These are phyloP conservation scores for Oryzias woworae DNA, from an alignment of 2,113 vertebrate species.

Conservation along the genomic window DNA sequence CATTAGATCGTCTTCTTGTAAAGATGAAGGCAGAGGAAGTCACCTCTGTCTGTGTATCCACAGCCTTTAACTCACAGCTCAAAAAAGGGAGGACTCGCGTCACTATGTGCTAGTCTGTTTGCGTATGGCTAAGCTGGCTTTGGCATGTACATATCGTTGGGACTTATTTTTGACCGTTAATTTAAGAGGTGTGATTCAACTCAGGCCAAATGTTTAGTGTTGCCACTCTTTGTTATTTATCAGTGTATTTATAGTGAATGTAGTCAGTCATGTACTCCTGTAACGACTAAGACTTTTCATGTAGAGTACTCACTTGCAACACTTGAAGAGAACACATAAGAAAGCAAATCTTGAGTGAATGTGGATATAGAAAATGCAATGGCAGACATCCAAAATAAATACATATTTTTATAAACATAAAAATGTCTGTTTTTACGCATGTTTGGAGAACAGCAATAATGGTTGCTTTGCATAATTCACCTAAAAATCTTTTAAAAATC, in stretches of 20 bases:
- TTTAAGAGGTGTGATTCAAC: constrained; percentile 71
- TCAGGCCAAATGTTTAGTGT: constrained; percentile 66
- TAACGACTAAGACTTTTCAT: constrained; percentile 30
- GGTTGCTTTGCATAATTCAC: no score
- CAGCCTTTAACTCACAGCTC: constrained; percentile 13
- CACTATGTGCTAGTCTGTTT: constrained; percentile 40
- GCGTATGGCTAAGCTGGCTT: constrained; percentile 46
- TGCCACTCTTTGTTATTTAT: constrained; percentile 73
- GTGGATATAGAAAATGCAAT: constrained; percentile 33
- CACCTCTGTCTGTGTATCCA: constrained; percentile 11
- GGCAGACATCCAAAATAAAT: constrained; percentile 39
- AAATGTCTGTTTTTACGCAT: constrained; percentile 16
- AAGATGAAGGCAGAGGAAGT: constrained; percentile 16
- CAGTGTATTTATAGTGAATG: constrained; percentile 75
- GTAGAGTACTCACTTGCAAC: constrained; percentile 29
- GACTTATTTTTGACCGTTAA: constrained; percentile 70
- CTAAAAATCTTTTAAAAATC: no score
- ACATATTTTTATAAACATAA: constrained; percentile 48
- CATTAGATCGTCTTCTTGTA: constrained; percentile 15
- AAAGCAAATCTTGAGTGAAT: constrained; percentile 11
- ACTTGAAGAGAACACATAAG: constrained; percentile 5
- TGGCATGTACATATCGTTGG: constrained; percentile 75
- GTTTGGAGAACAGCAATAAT: not conserved
- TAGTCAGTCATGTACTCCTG: constrained; percentile 54
- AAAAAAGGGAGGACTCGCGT: constrained; percentile 30